A percentile compares a stretch with the other conserved stretches of the same genome.
phyloP scores from a whole-genome alignment of 1,140 invertebrate species.

The Calliopsis andreniformis region DNA sequence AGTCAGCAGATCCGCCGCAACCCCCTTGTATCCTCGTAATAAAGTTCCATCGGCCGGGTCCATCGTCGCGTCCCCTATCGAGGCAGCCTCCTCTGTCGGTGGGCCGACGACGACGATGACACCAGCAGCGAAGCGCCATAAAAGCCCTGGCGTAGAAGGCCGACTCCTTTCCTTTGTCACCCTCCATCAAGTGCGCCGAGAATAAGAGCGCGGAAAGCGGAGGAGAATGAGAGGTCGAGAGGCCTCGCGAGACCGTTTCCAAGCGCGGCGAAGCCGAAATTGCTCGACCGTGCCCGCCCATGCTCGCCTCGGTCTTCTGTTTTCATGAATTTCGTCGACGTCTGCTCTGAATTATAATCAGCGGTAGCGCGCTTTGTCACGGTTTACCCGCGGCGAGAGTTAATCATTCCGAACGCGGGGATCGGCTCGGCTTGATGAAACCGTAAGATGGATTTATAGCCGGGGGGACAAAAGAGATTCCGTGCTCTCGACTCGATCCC shows the following conservation, averaged over 20 bases:
- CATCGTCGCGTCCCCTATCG: slow-evolving; percentile 44
- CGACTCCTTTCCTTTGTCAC: slow-evolving; percentile 56
- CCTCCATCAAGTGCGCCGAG: slow-evolving; percentile 54
- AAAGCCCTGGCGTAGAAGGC: slow-evolving; percentile 22
- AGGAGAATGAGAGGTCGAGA: slow-evolving; percentile 38
- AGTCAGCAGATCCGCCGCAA: slow-evolving; percentile 54
- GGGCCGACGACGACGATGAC: slow-evolving; percentile 43
- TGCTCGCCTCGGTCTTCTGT: slow-evolving; percentile 39
- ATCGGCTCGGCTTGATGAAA: slow-evolving; percentile 29
- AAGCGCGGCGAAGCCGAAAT: slow-evolving; percentile 54
- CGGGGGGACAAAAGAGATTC: slow-evolving; percentile 12
- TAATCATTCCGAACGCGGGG: slow-evolving; percentile 33
- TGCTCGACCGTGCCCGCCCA: slow-evolving; percentile 42
- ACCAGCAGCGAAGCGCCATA: slow-evolving; percentile 15
- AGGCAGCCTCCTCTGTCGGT: not conserved
- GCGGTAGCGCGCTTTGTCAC: slow-evolving; percentile 42
- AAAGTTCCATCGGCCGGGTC: slow-evolving; percentile 58
- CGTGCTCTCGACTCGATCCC: not conserved
- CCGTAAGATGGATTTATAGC: not conserved
- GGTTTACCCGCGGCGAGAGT: slow-evolving; percentile 46
- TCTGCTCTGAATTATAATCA: slow-evolving; percentile 65
- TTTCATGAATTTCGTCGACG: slow-evolving; percentile 64
- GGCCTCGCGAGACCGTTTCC: slow-evolving; percentile 65
- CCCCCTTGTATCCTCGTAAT: slow-evolving; percentile 58
- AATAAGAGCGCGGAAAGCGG: slow-evolving; percentile 39